phyloP scores from a whole-genome alignment of 1,140 invertebrate species.

The Drosophila pachea region DNA sequence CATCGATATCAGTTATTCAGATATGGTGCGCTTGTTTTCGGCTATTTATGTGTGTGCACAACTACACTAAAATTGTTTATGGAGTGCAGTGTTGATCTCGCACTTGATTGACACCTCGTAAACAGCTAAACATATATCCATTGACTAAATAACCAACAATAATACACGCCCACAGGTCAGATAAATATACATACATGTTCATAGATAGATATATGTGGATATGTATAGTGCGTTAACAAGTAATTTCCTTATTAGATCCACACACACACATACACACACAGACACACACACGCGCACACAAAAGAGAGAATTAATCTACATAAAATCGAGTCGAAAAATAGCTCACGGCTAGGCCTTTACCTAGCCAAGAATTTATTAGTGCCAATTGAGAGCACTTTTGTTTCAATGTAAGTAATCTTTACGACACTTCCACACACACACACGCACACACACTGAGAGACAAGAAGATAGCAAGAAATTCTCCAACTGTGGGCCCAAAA shows the following conservation, averaged over 20 bases:
- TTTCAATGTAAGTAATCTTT: conserved; percentile 70
- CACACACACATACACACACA: conserved; percentile 3
- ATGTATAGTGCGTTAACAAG: conserved; percentile 51
- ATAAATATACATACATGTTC: conserved; percentile 18
- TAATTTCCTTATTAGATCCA: conserved; percentile 74
- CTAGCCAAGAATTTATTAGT: conserved; percentile 56
- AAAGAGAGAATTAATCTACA: conserved; percentile 36
- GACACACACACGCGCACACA: conserved; percentile 1
- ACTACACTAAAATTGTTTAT: conserved; percentile 34
- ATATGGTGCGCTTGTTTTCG: conserved; percentile 44
- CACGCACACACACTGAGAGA: conserved; percentile 12
- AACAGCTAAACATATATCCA: conserved; percentile 32
- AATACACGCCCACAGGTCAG: conserved; percentile 21
- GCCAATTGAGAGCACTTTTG: conserved; percentile 67
- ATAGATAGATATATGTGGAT: too few species aligned
- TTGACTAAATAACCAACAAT: conserved; percentile 15
- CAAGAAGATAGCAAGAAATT: neutral
- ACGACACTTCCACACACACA: conserved; percentile 50
- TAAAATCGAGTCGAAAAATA: conserved; percentile 16
- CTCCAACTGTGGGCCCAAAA: too few species aligned
- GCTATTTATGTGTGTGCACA: conserved; percentile 43
- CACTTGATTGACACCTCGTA: conserved; percentile 51
- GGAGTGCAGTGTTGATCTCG: conserved; percentile 44
- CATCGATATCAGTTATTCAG: conserved; percentile 46
- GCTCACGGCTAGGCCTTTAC: conserved; percentile 26